A percentile compares a stretch with the other conserved stretches of the same genome.
phyloP scores from a whole-genome alignment of 2,113 vertebrate species.

The Anolis sagrei region DNA sequence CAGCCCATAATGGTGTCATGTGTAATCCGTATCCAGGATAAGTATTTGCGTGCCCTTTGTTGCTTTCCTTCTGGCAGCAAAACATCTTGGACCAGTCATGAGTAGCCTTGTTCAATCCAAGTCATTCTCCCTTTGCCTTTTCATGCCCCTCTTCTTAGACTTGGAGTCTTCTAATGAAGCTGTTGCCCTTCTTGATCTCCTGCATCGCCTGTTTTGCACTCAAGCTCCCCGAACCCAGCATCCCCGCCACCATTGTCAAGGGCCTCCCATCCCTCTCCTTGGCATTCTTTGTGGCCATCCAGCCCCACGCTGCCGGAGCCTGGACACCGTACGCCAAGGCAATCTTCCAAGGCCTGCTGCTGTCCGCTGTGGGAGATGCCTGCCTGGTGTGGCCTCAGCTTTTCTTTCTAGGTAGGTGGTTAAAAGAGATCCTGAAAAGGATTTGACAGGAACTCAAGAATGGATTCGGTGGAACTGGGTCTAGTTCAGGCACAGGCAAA shows the following conservation, averaged over 20 bases:
- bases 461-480: not conserved
- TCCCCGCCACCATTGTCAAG: constrained; percentile 76
- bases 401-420: constrained; percentile 73
- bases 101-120: no score
- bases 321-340: constrained; percentile 62
- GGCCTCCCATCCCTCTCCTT: constrained; percentile 77
- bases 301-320: constrained; percentile 23
- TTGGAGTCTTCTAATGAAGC: constrained; percentile 50
- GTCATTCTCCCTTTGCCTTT: not conserved
- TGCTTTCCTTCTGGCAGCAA: no score
- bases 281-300: not conserved
- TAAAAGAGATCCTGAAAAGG: not conserved
- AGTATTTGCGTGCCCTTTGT: no score
- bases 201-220: constrained; percentile 74
- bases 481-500: no score
- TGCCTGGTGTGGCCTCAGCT: constrained; percentile 84
- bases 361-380: constrained; percentile 81
- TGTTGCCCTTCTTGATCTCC: constrained; percentile 77
- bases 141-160: constrained; percentile 54
- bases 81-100: no score
- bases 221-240: constrained; percentile 74
- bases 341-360: constrained; percentile 72
- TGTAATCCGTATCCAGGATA: no score
- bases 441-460: accelerated
- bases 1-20: no score